phyloP scores from a whole-genome alignment of 2,113 vertebrate genomes.

The Macroglossus sobrinus region DNA sequence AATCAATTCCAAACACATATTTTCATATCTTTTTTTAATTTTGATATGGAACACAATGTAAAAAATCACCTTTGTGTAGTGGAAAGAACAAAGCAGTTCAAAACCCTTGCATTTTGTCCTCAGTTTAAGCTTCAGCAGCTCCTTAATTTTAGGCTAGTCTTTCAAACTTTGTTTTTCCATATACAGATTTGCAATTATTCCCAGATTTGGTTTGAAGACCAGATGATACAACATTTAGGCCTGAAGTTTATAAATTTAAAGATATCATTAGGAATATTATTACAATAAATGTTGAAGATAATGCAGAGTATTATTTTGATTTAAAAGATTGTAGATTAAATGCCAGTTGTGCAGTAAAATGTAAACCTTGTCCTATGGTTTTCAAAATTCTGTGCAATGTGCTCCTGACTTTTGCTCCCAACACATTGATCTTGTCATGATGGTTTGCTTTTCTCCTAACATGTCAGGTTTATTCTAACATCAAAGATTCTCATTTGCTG shows the following conservation, averaged over 20 bases:
- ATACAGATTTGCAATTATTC: background rate
- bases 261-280: background rate
- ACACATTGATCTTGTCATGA: background rate
- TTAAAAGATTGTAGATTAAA: background rate
- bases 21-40: conserved; percentile 56
- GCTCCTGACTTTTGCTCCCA: background rate
- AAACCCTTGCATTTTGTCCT: background rate
- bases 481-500: background rate
- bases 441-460: background rate
- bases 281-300: background rate
- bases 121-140: background rate
- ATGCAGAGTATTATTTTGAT: background rate
- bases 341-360: background rate
- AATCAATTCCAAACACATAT: conserved; percentile 63
- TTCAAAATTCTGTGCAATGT: background rate
- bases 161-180: background rate
- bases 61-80: background rate
- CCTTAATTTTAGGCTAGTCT: background rate
- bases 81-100: background rate
- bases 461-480: background rate
- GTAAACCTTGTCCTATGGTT: background rate
- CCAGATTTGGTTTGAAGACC: background rate
- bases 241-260: background rate
- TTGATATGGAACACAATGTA: conserved; percentile 41
- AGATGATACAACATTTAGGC: background rate